Percentiles rank a stretch among this genome's conserved stretches.
phyloP scores from a whole-genome alignment of 2,113 vertebrate genomes.

The Pholis gunnellus region DNA sequence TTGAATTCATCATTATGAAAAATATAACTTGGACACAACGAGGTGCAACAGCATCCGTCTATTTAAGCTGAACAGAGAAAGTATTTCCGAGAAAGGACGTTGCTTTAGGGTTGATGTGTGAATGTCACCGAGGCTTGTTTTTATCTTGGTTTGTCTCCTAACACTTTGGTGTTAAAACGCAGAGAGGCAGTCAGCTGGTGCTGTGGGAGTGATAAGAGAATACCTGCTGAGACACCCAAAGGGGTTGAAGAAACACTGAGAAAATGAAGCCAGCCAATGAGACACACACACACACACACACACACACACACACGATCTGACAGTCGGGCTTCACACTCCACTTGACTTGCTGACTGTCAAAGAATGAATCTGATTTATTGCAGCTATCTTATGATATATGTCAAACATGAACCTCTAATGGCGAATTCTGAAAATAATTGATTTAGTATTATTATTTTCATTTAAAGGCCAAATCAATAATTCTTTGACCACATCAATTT shows the following conservation, averaged over 20 bases:
- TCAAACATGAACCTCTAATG: slow-evolving; percentile 73
- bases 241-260: slow-evolving; percentile 69
- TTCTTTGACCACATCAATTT: slow-evolving; percentile 42
- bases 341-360: slow-evolving; percentile 78
- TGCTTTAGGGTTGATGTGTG: slow-evolving; percentile 24
- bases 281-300: slow-evolving; percentile 44
- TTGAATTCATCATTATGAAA: not conserved
- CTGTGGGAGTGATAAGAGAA: slow-evolving; percentile 75
- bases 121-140: slow-evolving; percentile 59
- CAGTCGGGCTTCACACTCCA: slow-evolving; percentile 77
- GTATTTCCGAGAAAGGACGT: slow-evolving; percentile 24
- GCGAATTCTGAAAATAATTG: slow-evolving; percentile 65
- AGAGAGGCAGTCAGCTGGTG: slow-evolving; percentile 74
- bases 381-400: slow-evolving; percentile 69
- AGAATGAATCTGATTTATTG: slow-evolving; percentile 78
- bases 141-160: slow-evolving; percentile 80
- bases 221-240: slow-evolving; percentile 79
- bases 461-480: slow-evolving; percentile 45
- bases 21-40: not conserved
- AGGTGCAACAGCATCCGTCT: slow-evolving; percentile 23
- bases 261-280: slow-evolving; percentile 72
- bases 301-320: slow-evolving; percentile 50
- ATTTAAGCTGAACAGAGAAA: slow-evolving; percentile 37
- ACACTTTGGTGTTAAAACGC: slow-evolving; percentile 83
- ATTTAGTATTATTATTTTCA: slow-evolving; percentile 57